phyloP scores from a whole-genome alignment of 2,113 vertebrate genomes.

The Oryzias melastigma region DNA sequence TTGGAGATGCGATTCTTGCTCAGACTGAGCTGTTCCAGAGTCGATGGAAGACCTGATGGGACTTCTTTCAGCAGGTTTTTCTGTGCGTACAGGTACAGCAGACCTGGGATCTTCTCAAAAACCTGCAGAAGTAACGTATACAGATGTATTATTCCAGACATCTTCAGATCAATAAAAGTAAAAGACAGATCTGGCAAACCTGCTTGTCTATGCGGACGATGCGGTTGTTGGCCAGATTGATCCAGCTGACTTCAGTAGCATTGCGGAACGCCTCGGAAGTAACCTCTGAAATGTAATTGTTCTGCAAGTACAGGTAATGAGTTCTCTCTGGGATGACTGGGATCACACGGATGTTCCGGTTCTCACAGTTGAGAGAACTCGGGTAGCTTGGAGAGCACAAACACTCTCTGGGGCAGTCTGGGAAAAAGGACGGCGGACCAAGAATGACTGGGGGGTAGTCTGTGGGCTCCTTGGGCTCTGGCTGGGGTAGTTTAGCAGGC shows the following conservation, averaged over 20 bases:
- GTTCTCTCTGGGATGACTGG: slow-evolving; percentile 86
- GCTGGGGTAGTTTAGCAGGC: slow-evolving; percentile 48
- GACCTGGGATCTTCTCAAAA: slow-evolving; percentile 84
- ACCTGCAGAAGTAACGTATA: slow-evolving; percentile 59
- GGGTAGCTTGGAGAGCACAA: slow-evolving; percentile 86
- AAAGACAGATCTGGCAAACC: slow-evolving; percentile 30
- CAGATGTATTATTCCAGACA: neutral
- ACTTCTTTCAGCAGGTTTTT: slow-evolving; percentile 90
- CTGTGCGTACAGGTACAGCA: slow-evolving; percentile 90
- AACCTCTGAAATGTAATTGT: slow-evolving; percentile 94
- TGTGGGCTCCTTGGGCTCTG: slow-evolving; percentile 86
- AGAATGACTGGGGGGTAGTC: slow-evolving; percentile 90
- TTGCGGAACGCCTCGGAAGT: slow-evolving; percentile 88
- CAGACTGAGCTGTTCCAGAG: slow-evolving; percentile 91
- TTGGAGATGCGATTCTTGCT: slow-evolving; percentile 89
- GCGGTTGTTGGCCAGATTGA: slow-evolving; percentile 95
- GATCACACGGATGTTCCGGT: slow-evolving; percentile 89
- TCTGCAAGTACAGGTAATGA: slow-evolving; percentile 94
- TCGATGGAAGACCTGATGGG: slow-evolving; percentile 84
- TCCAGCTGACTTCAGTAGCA: slow-evolving; percentile 86
- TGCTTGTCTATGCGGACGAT: slow-evolving; percentile 86
- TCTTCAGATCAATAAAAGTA: neutral
- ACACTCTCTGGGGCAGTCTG: slow-evolving; percentile 92
- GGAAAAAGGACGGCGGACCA: slow-evolving; percentile 82
- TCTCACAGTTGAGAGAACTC: slow-evolving; percentile 92